Conservation (phyloP, 2,888 invertebrate species). For the Campaea margaritaria region DNA sequence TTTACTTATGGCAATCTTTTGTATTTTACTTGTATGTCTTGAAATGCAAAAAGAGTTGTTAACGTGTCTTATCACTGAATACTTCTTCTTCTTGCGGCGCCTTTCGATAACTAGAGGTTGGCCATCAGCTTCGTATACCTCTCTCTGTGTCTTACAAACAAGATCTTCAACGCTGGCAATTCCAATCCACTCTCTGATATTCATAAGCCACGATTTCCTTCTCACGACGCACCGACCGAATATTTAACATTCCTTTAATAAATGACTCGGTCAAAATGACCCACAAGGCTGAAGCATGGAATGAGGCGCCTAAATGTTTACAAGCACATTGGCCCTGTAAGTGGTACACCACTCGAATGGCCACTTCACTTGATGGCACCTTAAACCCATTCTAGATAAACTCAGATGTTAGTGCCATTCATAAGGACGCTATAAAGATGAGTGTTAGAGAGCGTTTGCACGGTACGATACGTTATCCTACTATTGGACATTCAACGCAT, state of each 20-base stretch:
- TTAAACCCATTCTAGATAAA: slow-evolving; percentile 16
- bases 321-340: slow-evolving; percentile 11
- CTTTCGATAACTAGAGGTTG: too few species aligned
- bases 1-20: too few species aligned
- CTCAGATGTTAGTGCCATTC: slow-evolving; percentile 15
- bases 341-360: slow-evolving; percentile 19
- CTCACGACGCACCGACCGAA: too few species aligned
- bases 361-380: slow-evolving; percentile 19
- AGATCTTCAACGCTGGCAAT: too few species aligned
- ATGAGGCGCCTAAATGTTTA: slow-evolving; percentile 13
- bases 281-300: neutral
- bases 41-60: too few species aligned
- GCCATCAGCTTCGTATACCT: too few species aligned
- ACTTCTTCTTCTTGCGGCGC: too few species aligned
- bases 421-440: slow-evolving; percentile 4
- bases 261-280: neutral
- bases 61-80: too few species aligned
- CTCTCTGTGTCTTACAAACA: too few species aligned
- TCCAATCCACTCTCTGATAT: too few species aligned
- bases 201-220: too few species aligned
- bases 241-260: neutral
- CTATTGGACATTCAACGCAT: neutral
- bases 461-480: neutral
- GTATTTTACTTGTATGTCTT: too few species aligned
- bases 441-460: slow-evolving; percentile 5